Percentiles rank a stretch among this genome's conserved stretches.
These are phyloP conservation scores for Barnardius zonarius DNA, from an alignment of 2,113 vertebrate genomes.

Conservation along the genomic window DNA sequence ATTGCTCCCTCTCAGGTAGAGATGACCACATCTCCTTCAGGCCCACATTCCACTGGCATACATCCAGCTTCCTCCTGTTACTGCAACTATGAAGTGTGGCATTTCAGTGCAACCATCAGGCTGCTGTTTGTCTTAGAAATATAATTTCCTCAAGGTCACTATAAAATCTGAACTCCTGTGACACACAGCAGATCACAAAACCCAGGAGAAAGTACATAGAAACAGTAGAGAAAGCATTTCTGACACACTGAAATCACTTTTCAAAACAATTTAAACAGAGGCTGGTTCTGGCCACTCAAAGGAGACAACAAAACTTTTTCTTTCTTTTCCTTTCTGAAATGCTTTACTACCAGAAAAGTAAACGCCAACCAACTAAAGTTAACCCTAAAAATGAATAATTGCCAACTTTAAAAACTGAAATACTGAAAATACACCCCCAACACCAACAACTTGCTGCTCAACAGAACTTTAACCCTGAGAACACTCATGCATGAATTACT, in stretches of 20 bases:
- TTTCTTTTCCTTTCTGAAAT: not conserved
- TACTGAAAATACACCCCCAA: not conserved
- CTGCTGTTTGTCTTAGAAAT: constrained; percentile 4
- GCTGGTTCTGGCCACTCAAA: not conserved
- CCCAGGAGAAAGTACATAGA: not conserved
- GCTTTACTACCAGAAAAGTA: not conserved
- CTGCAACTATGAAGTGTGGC: not conserved
- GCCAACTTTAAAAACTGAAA: not conserved
- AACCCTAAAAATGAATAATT: not conserved
- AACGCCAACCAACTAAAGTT: not conserved
- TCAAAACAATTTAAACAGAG: not conserved
- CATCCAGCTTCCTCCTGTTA: not conserved
- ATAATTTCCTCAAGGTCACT: not conserved
- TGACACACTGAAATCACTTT: not conserved
- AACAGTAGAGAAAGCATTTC: not conserved
- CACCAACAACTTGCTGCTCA: not conserved
- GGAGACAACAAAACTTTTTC: not conserved
- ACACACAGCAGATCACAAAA: not conserved
- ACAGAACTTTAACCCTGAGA: not conserved
- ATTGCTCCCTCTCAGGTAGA: not conserved
- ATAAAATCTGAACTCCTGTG: not conserved
- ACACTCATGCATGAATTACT: not conserved
- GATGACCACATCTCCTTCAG: not conserved
- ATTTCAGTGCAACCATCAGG: not conserved
- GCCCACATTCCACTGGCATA: not conserved